These are phyloP conservation scores for Balanococcus diminutus DNA, from an alignment of 2,888 invertebrate genomes.

Conservation along the genomic window DNA sequence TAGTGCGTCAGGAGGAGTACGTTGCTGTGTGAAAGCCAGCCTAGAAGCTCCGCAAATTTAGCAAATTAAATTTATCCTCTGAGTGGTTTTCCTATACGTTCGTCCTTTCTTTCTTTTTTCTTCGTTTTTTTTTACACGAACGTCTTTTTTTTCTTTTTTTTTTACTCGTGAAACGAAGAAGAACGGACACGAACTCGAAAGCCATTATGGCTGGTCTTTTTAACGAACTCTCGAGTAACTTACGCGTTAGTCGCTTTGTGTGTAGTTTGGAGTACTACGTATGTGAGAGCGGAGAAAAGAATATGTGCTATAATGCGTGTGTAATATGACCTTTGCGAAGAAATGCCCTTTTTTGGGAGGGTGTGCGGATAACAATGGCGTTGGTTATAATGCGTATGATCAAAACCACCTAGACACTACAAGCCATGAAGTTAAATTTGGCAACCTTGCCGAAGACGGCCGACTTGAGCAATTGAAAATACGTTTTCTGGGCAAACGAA, in stretches of 20 bases:
- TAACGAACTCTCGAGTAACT: conserved; percentile 47
- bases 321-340: background rate
- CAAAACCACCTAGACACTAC: too few species aligned
- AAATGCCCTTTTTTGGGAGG: background rate
- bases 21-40: background rate
- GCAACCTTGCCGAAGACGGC: too few species aligned
- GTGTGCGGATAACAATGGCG: background rate
- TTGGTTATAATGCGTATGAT: too few species aligned
- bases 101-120: background rate
- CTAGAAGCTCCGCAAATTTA: background rate
- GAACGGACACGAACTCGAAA: background rate
- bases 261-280: background rate
- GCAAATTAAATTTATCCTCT: conserved; percentile 41
- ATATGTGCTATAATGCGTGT: background rate
- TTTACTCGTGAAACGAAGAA: background rate
- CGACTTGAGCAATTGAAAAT: too few species aligned
- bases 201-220: conserved; percentile 45
- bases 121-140: background rate
- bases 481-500: too few species aligned
- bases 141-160: background rate
- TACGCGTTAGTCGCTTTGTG: background rate
- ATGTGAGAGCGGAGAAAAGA: background rate
- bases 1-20: background rate
- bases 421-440: too few species aligned
- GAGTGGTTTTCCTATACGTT: background rate